Evolutionary conservation across 2,888 invertebrate genomes (phyloP), one percentile per base, ranked within the genome.

Genomic region (Protophormia terraenovae): DNA sequence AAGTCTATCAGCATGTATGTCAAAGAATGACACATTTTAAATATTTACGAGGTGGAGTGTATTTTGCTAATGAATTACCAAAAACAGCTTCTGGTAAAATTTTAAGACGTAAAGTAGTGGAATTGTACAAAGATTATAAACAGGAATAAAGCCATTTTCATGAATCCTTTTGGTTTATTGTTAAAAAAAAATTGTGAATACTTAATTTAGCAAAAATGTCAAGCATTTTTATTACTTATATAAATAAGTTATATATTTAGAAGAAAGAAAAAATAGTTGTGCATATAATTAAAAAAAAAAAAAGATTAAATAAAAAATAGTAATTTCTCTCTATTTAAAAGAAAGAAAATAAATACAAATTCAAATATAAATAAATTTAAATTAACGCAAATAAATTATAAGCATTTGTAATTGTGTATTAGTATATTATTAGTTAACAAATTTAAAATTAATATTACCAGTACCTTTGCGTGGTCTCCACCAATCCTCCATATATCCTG

Each of bases 401-500:
- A 82, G 53, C 85, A 85, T 69, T 47, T 32, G 50, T 41, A 35
- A 47, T 86, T 88, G 85, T 87, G 88, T 89, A 88, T 83, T 87
- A 87, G 86, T 88, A 89, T 86, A 77, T 84, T 71, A 29, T 60
- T 64, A 88, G 66, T 69, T 81, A 67, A 24, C n/a, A 62, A 32
- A 66, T 29, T 7, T 19, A 50, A 3, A 55, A 55, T 64, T 71
- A 64, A 19, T 47, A 78, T 84, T 86, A 88, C 78, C 94, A 94
- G 95, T 96, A 97, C 97, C 97, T 98, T 97, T 97, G 93, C 97
- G 96, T 93, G 97, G 97, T 95, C 97, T 96, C 97, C 97, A 97
- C 97, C 97, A 97, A 95, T 97, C 97, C 96, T 98, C 97, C 96
- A 97, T 97, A 96, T 97, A 97, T 96, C 97, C 97, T 97, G 97